Conservation (phyloP, 2,797 vertebrate genomes). For the Oophaga sylvatica region DNA sequence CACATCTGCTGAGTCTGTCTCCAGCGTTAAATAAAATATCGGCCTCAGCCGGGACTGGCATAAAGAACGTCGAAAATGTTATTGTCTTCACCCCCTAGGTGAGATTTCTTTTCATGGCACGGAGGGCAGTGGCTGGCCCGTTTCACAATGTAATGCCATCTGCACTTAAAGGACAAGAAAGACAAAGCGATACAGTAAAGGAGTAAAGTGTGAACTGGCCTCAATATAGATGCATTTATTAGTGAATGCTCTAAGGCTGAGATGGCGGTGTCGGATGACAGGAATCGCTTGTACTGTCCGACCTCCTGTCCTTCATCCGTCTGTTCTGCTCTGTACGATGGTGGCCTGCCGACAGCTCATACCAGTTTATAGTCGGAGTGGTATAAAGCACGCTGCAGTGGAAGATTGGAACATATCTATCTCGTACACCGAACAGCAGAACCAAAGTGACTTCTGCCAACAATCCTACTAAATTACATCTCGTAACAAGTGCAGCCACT, state of each 20-base stretch:
- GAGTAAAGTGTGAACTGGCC: not conserved
- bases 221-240: conserved; percentile 21
- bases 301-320: not conserved
- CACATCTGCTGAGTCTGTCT: conserved; percentile 1
- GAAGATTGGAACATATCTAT: not conserved
- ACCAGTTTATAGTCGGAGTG: not conserved
- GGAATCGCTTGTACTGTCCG: not conserved
- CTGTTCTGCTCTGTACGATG: not conserved
- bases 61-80: conserved; percentile 13
- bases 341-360: not conserved
- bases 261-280: not conserved
- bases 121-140: not conserved
- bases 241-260: not conserved
- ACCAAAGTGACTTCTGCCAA: not conserved
- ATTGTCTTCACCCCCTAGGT: conserved; percentile 1
- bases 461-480: not conserved
- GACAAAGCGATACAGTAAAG: not conserved
- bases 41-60: not conserved
- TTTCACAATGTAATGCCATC: not conserved
- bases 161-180: not conserved
- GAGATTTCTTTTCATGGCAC: not conserved
- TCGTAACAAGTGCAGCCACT: not conserved
- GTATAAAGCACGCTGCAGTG: not conserved
- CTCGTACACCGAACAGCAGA: not conserved
- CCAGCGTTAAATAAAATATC: not conserved